Conservation (phyloP, 2,797 vertebrate species). For the Buphagus erythrorhynchus region DNA sequence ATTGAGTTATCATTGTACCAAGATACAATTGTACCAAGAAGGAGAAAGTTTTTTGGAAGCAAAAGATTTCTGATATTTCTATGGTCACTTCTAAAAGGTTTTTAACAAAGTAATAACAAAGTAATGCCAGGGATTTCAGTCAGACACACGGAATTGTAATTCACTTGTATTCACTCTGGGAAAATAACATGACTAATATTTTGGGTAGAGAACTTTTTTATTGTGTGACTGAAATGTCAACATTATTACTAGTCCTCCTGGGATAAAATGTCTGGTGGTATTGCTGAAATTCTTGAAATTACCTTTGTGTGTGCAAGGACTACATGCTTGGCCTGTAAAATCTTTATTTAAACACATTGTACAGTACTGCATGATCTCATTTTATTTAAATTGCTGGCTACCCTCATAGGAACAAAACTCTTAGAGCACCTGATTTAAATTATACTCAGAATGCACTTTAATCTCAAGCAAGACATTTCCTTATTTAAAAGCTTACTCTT, state of each 20-base stretch:
- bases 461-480: background rate
- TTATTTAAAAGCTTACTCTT: background rate
- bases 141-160: background rate
- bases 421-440: background rate
- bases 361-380: background rate
- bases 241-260: background rate
- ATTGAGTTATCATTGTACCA: background rate
- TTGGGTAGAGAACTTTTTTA: background rate
- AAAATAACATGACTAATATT: background rate
- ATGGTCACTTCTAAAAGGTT: background rate
- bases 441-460: background rate
- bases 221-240: background rate
- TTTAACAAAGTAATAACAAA: background rate
- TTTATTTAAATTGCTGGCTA: background rate
- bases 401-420: background rate
- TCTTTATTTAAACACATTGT: background rate
- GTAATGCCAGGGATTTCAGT: background rate
- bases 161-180: background rate
- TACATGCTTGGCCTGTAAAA: background rate
- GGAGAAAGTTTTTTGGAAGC: background rate
- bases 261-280: background rate
- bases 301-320: background rate
- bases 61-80: background rate
- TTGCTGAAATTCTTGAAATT: background rate
- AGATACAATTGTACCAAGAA: background rate